Conservation (phyloP, 2,797 vertebrate species). For the Aldrovandia affinis region DNA sequence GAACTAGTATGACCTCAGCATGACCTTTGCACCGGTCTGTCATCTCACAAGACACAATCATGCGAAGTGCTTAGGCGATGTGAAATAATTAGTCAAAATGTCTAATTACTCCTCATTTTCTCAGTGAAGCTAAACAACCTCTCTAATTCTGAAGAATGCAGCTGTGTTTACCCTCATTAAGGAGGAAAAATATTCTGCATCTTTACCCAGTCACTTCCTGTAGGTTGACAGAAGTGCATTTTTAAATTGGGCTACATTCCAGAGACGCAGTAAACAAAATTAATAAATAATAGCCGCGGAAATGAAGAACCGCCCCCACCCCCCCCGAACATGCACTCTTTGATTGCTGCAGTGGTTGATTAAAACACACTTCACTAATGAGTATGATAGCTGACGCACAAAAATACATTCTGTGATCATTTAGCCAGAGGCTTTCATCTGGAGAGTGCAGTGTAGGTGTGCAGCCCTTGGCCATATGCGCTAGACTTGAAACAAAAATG, state of each 20-base stretch:
- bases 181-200: neutral
- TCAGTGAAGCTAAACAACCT: constrained; percentile 3
- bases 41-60: neutral
- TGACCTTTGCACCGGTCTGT: neutral
- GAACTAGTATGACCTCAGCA: neutral
- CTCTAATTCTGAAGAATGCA: constrained; percentile 16
- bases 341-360: neutral
- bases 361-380: constrained; percentile 23
- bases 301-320: neutral
- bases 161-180: constrained; percentile 23
- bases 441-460: neutral
- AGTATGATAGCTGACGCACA: neutral
- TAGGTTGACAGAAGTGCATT: constrained; percentile 2
- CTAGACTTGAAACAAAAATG: neutral
- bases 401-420: neutral
- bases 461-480: neutral
- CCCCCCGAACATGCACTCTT: neutral
- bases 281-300: neutral
- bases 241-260: constrained; percentile 11
- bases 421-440: neutral
- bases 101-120: constrained; percentile 19
- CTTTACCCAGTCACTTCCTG: constrained; percentile 14
- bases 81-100: constrained; percentile 27
- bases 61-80: neutral
- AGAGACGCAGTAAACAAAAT: constrained; percentile 11